Conservation (phyloP, 2,113 vertebrate species). For the Platysteira castanea region DNA sequence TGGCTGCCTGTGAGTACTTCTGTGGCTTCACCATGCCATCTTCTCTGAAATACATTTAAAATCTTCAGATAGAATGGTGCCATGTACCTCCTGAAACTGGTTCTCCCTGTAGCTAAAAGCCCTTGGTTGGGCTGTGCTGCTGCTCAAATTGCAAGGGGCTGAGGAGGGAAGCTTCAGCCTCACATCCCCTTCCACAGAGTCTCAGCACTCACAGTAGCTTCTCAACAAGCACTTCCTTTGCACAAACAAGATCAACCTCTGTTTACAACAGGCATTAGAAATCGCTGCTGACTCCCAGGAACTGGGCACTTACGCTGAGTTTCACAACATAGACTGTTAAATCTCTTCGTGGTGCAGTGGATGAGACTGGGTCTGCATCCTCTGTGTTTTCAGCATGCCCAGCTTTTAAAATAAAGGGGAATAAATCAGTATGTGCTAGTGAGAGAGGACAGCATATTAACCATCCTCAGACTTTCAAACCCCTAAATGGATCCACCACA, state of each 20-base stretch:
- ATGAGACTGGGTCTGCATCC: background rate
- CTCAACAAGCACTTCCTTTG: background rate
- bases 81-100: background rate
- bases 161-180: background rate
- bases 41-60: background rate
- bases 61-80: background rate
- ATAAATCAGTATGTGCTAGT: background rate
- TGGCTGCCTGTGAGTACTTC: background rate
- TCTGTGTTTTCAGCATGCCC: background rate
- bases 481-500: background rate
- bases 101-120: background rate
- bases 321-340: background rate
- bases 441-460: background rate
- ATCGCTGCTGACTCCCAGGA: background rate
- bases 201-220: background rate
- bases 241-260: background rate
- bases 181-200: background rate
- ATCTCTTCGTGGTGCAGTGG: background rate
- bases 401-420: background rate
- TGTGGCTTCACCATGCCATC: background rate
- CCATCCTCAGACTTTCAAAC: background rate
- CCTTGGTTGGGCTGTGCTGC: background rate
- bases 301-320: background rate
- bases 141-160: background rate
- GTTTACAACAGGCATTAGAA: background rate